Evolutionary conservation across 2,888 invertebrate species (phyloP).

Genomic region (Pherbina coryleti): DNA sequence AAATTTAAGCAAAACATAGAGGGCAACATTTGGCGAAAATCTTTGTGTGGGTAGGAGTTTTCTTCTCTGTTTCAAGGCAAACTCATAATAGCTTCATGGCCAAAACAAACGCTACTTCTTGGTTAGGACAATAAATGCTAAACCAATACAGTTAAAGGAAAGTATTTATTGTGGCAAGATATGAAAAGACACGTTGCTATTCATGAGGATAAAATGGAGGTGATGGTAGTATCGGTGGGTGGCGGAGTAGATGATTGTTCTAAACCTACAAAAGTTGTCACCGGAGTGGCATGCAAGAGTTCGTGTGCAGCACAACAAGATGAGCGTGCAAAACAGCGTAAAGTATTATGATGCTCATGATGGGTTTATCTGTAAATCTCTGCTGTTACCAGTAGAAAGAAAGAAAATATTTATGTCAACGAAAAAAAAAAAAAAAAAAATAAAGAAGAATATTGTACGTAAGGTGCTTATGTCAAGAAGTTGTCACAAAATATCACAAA

Average conservation of each 20-base stretch:
- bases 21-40: background rate
- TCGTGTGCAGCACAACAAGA: background rate
- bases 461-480: conserved; percentile 18
- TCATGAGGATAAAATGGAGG: background rate
- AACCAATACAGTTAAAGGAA: conserved; percentile 6
- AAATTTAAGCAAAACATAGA: conserved; percentile 35
- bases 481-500: conserved; percentile 1
- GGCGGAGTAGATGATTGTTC: no score
- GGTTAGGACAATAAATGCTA: conserved; percentile 26
- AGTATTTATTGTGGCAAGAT: conserved; percentile 16
- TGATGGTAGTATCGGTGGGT: no score
- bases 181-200: background rate
- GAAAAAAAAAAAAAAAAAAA: background rate
- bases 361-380: conserved; percentile 50
- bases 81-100: background rate
- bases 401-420: background rate
- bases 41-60: background rate
- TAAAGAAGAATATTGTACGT: background rate
- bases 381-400: conserved; percentile 23
- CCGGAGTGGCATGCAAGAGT: background rate
- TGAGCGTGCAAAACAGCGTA: background rate
- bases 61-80: background rate
- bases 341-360: conserved; percentile 37
- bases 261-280: background rate
- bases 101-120: background rate